Conservation (phyloP, 2,113 vertebrate genomes). For the Labeo catla region DNA sequence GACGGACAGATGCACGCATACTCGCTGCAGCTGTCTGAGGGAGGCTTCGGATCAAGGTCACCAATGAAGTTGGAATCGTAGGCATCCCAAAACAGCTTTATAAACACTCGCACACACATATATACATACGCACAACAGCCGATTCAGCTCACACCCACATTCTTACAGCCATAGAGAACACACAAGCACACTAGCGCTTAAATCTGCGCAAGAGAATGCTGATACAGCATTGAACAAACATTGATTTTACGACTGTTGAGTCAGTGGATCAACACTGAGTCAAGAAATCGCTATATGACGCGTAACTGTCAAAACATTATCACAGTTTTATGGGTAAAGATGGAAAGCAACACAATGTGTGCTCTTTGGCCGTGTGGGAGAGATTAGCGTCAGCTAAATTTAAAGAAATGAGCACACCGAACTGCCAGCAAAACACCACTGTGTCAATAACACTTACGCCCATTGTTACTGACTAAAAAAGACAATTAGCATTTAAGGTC, state of each 20-base stretch:
- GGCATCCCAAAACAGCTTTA: slow-evolving; percentile 40
- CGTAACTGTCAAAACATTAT: slow-evolving; percentile 11
- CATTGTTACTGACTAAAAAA: slow-evolving; percentile 15
- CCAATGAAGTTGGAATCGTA: slow-evolving; percentile 25
- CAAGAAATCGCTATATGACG: slow-evolving; percentile 16
- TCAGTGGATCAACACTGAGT: slow-evolving; percentile 26
- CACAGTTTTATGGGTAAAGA: slow-evolving; percentile 6
- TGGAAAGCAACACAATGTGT: slow-evolving; percentile 1
- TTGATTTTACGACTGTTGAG: slow-evolving; percentile 14
- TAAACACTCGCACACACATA: slow-evolving; percentile 16
- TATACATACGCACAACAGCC: background rate
- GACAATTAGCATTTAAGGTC: background rate
- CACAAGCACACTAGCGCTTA: background rate
- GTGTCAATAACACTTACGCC: background rate
- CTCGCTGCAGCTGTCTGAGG: background rate
- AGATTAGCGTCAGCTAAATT: slow-evolving; percentile 4
- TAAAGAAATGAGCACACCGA: background rate
- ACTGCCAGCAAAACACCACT: background rate
- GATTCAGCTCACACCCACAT: slow-evolving; percentile 26
- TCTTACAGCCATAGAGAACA: slow-evolving; percentile 12
- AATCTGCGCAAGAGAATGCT: background rate
- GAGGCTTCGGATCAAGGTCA: slow-evolving; percentile 34
- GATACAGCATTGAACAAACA: slow-evolving; percentile 25
- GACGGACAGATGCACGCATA: slow-evolving; percentile 18
- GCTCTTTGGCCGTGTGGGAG: background rate